A percentile compares a stretch with the other conserved stretches of the same genome.
phyloP scores from a whole-genome alignment of 2,113 vertebrate species.

The Todiramphus chloris region DNA sequence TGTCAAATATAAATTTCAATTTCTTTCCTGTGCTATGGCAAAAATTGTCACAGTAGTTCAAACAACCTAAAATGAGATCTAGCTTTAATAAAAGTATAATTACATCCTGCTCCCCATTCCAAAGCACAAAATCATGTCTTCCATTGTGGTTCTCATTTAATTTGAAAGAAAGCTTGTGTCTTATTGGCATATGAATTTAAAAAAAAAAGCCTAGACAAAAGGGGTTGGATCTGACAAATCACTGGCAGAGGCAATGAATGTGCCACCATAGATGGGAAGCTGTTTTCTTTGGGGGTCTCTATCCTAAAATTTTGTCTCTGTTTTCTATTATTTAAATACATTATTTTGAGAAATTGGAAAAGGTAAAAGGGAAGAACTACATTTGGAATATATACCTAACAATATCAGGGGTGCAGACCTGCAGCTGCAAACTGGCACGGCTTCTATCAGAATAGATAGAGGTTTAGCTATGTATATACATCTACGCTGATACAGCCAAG shows the following conservation, averaged over 20 bases:
- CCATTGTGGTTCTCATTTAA: neutral
- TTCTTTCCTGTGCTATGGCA: neutral
- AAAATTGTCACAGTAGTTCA: neutral
- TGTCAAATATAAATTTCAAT: neutral
- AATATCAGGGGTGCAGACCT: neutral
- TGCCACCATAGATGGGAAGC: neutral
- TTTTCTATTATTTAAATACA: neutral
- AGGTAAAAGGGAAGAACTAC: neutral
- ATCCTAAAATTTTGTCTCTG: no score
- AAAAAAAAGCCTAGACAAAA: neutral
- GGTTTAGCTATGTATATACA: neutral
- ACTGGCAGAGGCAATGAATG: neutral
- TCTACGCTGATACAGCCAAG: neutral
- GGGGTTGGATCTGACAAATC: neutral
- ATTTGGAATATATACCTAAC: neutral
- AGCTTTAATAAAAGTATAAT: neutral
- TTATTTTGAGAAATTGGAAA: neutral
- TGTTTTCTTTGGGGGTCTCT: neutral
- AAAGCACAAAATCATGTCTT: neutral
- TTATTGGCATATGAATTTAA: neutral
- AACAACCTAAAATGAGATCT: neutral
- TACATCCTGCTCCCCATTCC: neutral
- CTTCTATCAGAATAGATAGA: neutral
- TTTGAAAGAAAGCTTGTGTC: neutral
- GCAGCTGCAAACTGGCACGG: neutral